Evolutionary conservation across 1,140 invertebrate species (phyloP).

Genomic region (Caenorhabditis brenneri): DNA sequence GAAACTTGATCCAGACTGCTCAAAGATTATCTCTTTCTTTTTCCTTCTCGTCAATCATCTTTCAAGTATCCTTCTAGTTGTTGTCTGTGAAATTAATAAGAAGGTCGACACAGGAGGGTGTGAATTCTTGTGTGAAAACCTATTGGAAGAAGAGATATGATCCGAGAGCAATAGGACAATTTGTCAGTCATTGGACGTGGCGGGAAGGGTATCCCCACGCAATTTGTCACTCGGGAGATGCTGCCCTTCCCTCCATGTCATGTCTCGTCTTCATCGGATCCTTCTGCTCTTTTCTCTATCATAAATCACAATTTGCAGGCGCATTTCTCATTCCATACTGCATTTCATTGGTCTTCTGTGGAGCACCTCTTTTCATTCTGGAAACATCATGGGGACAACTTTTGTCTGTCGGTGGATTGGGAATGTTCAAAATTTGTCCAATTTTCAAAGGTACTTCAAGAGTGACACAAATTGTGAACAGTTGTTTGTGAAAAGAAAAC

Average conservation of each 20-base stretch:
- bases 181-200: slow-evolving; percentile 3
- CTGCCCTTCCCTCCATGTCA: background rate
- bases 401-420: slow-evolving; percentile 94
- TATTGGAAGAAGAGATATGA: slow-evolving; percentile 10
- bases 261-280: background rate
- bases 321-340: slow-evolving; percentile 70
- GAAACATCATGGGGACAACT: slow-evolving; percentile 95
- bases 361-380: slow-evolving; percentile 91
- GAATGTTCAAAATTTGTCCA: slow-evolving; percentile 94
- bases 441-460: slow-evolving; percentile 86
- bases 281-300: background rate
- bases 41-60: slow-evolving; percentile 13
- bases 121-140: background rate
- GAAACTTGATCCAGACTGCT: slow-evolving; percentile 30
- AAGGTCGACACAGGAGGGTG: background rate
- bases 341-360: slow-evolving; percentile 69
- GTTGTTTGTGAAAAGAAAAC: background rate
- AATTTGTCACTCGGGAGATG: slow-evolving; percentile 36
- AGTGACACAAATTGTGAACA: background rate
- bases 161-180: background rate
- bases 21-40: slow-evolving; percentile 13
- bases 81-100: background rate
- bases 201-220: background rate
- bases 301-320: slow-evolving; percentile 59
- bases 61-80: background rate